Percentiles rank a stretch among this genome's conserved stretches.
These are phyloP conservation scores for Cantharis flavilabris DNA, from an alignment of 2,888 invertebrate genomes.

Conservation along the genomic window DNA sequence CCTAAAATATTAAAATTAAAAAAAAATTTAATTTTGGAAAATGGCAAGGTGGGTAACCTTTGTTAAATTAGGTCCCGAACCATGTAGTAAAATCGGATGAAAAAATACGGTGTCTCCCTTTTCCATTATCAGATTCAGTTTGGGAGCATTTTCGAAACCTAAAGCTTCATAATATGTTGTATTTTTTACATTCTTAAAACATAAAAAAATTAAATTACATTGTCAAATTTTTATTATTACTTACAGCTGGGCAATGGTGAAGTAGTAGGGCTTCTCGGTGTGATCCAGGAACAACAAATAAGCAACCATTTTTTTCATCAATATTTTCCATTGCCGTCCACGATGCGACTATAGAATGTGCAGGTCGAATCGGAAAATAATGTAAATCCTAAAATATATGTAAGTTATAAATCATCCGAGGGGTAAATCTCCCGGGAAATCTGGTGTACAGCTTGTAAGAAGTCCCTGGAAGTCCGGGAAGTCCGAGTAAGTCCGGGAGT, in stretches of 20 bases:
- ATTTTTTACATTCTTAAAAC: constrained; percentile 56
- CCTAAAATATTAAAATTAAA: constrained; percentile 50
- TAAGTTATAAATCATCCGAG: no score
- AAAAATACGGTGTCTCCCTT: constrained; percentile 89
- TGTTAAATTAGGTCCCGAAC: constrained; percentile 79
- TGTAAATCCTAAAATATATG: constrained; percentile 75
- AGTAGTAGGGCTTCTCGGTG: constrained; percentile 66
- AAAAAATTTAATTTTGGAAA: background rate
- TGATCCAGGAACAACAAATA: constrained; percentile 80
- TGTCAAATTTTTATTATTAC: background rate
- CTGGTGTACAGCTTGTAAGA: no score
- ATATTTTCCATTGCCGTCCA: constrained; percentile 90
- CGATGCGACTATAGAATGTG: constrained; percentile 76
- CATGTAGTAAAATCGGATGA: constrained; percentile 85
- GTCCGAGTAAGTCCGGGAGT: no score
- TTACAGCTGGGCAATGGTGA: constrained; percentile 74
- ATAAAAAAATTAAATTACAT: background rate
- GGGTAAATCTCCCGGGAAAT: no score
- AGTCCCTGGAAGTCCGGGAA: no score
- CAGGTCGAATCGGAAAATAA: constrained; percentile 87
- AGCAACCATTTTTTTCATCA: constrained; percentile 77
- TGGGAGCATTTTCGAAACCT: constrained; percentile 56
- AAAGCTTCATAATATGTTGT: constrained; percentile 67
- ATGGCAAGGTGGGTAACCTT: constrained; percentile 55
- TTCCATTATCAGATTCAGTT: constrained; percentile 73